Conservation (phyloP, 1,140 invertebrate species). For the Dysdera silvatica region DNA sequence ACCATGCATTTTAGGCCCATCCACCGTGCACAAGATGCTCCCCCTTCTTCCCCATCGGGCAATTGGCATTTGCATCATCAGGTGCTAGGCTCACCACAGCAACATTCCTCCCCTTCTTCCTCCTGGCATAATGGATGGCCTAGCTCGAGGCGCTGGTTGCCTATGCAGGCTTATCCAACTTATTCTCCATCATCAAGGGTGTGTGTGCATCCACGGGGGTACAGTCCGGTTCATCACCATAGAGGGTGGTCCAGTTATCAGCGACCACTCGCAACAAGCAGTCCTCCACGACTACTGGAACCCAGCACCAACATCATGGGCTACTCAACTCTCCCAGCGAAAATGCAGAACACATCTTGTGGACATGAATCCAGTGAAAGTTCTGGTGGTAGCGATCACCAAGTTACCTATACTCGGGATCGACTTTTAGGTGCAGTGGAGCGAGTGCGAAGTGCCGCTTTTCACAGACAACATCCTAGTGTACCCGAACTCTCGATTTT, state of each 20-base stretch:
- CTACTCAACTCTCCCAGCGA: constrained; percentile 4
- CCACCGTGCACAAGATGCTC: constrained; percentile 18
- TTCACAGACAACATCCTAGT: constrained; percentile 31
- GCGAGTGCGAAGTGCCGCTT: constrained; percentile 39
- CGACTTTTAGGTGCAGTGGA: constrained; percentile 45
- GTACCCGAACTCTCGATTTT: not conserved
- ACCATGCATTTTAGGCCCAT: constrained; percentile 28
- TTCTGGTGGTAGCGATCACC: constrained; percentile 29
- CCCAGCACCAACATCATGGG: not conserved
- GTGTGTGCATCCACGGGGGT: constrained; percentile 2
- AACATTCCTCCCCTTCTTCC: too few species aligned
- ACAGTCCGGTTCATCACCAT: constrained; percentile 1
- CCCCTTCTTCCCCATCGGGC: constrained; percentile 12
- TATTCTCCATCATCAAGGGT: constrained; percentile 7
- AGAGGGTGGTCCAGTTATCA: constrained; percentile 28
- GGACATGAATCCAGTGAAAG: constrained; percentile 17
- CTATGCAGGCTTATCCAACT: constrained; percentile 16
- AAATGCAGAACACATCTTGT: too few species aligned
- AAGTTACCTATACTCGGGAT: constrained; percentile 45
- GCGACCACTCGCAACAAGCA: constrained; percentile 42
- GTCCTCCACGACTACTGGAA: constrained; percentile 32
- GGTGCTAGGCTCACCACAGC: constrained; percentile 9
- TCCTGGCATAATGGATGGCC: constrained; percentile 19
- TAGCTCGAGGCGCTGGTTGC: constrained; percentile 16
- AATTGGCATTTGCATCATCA: constrained; percentile 25